phyloP scores from a whole-genome alignment of 1,140 invertebrate genomes.

The Rhyacophila brunnea region DNA sequence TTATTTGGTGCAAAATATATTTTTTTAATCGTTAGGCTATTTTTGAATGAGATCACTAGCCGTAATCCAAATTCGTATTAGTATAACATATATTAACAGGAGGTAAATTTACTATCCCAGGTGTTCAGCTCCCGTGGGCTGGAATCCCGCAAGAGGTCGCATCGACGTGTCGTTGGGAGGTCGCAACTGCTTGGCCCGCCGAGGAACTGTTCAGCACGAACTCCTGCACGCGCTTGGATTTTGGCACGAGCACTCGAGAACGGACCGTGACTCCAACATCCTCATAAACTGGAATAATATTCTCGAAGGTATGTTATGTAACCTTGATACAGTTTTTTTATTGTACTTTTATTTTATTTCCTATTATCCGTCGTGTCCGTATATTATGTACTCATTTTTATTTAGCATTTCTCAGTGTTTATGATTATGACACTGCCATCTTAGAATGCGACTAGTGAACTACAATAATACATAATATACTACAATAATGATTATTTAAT shows the following conservation, averaged over 20 bases:
- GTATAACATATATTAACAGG: too few relatives aligned
- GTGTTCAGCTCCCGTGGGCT: slow-evolving; percentile 45
- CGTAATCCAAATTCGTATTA: too few relatives aligned
- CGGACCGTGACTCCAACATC: slow-evolving; percentile 50
- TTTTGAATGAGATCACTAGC: too few relatives aligned
- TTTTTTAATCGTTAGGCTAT: too few relatives aligned
- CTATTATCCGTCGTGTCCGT: too few relatives aligned
- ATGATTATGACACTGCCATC: too few relatives aligned
- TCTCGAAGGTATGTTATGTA: slow-evolving; percentile 37
- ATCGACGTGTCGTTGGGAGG: slow-evolving; percentile 39
- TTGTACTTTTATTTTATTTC: not conserved
- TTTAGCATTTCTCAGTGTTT: too few relatives aligned
- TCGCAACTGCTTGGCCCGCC: slow-evolving; percentile 34
- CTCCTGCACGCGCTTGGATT: slow-evolving; percentile 54
- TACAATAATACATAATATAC: too few relatives aligned
- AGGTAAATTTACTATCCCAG: slow-evolving; percentile 28
- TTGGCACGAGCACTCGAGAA: slow-evolving; percentile 52
- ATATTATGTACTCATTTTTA: too few relatives aligned
- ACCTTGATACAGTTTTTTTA: not conserved
- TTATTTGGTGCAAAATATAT: too few relatives aligned
- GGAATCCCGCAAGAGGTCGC: slow-evolving; percentile 34
- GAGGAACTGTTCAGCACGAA: slow-evolving; percentile 55
- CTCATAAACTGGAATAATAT: slow-evolving; percentile 51
- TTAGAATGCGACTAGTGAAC: too few relatives aligned
- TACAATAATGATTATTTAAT: too few relatives aligned